Conservation (phyloP, 1,140 invertebrate genomes). For the Maniola jurtina region DNA sequence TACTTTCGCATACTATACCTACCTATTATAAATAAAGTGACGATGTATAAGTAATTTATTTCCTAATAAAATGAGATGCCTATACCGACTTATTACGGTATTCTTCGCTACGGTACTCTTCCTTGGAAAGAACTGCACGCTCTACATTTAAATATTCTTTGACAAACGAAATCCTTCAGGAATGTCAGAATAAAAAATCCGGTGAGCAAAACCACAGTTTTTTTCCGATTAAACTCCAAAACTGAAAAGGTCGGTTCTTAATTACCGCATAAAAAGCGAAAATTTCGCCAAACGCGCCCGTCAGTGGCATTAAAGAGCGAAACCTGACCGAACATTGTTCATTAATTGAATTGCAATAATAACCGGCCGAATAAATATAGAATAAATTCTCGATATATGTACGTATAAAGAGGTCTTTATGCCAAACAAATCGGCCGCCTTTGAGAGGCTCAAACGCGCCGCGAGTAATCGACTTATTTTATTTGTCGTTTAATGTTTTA, state of each 20-base stretch:
- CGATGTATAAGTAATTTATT: too few relatives aligned
- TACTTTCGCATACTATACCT: too few relatives aligned
- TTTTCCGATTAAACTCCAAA: constrained; percentile 20
- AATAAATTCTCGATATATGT: constrained; percentile 52
- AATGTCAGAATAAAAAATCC: constrained; percentile 4
- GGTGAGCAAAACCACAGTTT: constrained; percentile 5
- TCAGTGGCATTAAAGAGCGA: constrained; percentile 45
- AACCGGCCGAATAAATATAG: constrained; percentile 53
- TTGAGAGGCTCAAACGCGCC: constrained; percentile 66
- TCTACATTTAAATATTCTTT: neutral
- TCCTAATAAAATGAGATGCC: too few relatives aligned
- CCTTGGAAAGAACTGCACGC: neutral
- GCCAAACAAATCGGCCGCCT: constrained; percentile 74
- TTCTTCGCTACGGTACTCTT: too few relatives aligned
- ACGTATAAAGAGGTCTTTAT: constrained; percentile 71
- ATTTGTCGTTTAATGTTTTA: constrained; percentile 44
- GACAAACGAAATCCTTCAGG: neutral
- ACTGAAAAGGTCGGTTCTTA: constrained; percentile 24
- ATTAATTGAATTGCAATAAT: constrained; percentile 77
- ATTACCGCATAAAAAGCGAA: constrained; percentile 28
- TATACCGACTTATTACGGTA: too few relatives aligned
- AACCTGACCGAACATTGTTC: constrained; percentile 64
- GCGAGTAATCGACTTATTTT: constrained; percentile 50
- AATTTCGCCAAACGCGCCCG: constrained; percentile 42
- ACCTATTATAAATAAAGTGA: too few relatives aligned